Percentiles rank a stretch among this genome's conserved stretches.
These are phyloP conservation scores for Nothura maculosa DNA, from an alignment of 2,797 vertebrate genomes.

Conservation along the genomic window DNA sequence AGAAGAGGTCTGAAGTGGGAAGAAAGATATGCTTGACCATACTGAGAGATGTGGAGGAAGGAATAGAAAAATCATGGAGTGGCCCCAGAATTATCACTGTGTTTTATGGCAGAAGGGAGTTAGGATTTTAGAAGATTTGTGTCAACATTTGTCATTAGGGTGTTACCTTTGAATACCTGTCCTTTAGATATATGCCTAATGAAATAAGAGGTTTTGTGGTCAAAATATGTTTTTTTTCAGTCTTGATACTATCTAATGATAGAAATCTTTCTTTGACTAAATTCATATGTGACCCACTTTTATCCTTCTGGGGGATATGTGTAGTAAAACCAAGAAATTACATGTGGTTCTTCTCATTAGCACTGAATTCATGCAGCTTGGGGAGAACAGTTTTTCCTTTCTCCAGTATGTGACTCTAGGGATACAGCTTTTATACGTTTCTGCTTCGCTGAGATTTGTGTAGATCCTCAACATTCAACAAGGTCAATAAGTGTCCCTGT, in stretches of 20 bases:
- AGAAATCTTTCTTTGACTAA: neutral
- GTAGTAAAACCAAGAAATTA: neutral
- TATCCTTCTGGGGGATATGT: neutral
- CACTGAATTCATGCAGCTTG: neutral
- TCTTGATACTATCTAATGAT: constrained; percentile 18
- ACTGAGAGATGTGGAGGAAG: neutral
- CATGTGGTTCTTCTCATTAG: neutral
- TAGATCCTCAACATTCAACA: neutral
- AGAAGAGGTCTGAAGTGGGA: neutral
- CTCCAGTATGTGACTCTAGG: neutral
- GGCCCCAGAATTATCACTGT: neutral
- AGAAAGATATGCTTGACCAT: neutral
- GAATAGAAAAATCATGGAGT: neutral
- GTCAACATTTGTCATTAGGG: neutral
- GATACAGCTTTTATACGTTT: neutral
- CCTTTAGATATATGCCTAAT: neutral
- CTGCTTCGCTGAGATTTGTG: neutral
- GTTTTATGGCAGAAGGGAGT: neutral
- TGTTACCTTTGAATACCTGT: neutral
- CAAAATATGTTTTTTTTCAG: neutral
- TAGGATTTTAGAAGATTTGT: neutral
- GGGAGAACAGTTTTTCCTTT: neutral
- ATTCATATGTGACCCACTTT: neutral
- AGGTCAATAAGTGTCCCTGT: neutral
- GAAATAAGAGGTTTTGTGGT: neutral